Evolutionary conservation across 23 tunicate genomes (phyloP).

Genomic region (Diplosoma virens): DNA sequence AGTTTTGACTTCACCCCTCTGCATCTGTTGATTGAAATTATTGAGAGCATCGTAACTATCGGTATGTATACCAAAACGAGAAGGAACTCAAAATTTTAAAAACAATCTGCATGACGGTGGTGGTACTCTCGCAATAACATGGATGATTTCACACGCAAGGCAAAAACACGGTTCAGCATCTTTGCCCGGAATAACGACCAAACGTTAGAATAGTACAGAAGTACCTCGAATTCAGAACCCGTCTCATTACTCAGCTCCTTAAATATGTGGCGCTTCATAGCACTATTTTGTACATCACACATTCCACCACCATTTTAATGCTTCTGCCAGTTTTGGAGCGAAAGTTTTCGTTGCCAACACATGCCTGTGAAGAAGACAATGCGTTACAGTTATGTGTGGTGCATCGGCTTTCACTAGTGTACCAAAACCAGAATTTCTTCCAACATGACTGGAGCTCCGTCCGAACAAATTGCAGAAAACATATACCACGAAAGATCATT

Average conservation of each 20-base stretch:
- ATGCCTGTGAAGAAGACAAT: slow-evolving; percentile 17
- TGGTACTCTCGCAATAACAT: slow-evolving; percentile 42
- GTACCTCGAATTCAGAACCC: slow-evolving; percentile 64
- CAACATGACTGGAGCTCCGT: slow-evolving; percentile 36
- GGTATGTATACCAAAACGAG: slow-evolving; percentile 48
- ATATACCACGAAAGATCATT: slow-evolving; percentile 42
- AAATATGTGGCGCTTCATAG: slow-evolving; percentile 38
- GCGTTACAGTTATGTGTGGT: slow-evolving; percentile 38
- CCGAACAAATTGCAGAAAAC: slow-evolving; percentile 40
- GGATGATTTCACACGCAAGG: slow-evolving; percentile 20
- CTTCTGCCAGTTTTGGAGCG: slow-evolving; percentile 59
- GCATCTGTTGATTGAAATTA: slow-evolving; percentile 26
- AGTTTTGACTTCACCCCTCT: slow-evolving; percentile 46
- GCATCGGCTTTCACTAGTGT: slow-evolving; percentile 48
- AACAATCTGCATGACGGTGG: slow-evolving; percentile 37
- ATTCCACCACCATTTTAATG: slow-evolving; percentile 10
- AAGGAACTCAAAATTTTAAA: slow-evolving; percentile 26
- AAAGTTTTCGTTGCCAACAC: slow-evolving; percentile 46
- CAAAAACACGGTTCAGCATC: slow-evolving; percentile 42
- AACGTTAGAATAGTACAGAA: slow-evolving; percentile 56
- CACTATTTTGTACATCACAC: slow-evolving; percentile 26
- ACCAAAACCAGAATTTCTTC: slow-evolving; percentile 41
- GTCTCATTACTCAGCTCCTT: slow-evolving; percentile 48
- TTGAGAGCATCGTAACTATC: slow-evolving; percentile 54
- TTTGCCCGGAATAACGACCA: slow-evolving; percentile 46